phyloP scores from a whole-genome alignment of 2,888 invertebrate genomes.

The Lasioglossum zephyrum region DNA sequence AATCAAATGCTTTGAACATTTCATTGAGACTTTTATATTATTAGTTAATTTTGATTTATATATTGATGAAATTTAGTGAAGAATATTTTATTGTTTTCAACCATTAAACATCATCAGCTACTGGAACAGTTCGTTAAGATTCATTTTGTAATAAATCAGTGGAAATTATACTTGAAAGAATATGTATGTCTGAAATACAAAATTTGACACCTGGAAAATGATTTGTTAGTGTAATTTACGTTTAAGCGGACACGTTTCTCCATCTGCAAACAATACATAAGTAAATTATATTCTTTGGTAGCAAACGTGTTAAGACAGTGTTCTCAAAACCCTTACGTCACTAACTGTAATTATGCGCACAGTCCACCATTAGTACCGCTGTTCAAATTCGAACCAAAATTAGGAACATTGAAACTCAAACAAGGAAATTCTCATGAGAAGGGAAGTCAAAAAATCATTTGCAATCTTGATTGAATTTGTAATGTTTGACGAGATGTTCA shows the following conservation, averaged over 20 bases:
- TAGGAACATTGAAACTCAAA: not conserved
- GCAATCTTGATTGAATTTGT: not conserved
- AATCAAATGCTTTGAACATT: not conserved
- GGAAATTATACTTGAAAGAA: not conserved
- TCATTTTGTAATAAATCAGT: not conserved
- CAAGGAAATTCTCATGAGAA: not conserved
- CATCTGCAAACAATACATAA: not conserved
- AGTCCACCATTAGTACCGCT: slow-evolving; percentile 4
- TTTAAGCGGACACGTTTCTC: not conserved
- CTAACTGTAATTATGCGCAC: not conserved
- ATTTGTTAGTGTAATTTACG: not conserved
- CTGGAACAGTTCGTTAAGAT: too few relatives aligned
- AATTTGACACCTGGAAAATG: not conserved
- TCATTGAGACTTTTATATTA: too few relatives aligned
- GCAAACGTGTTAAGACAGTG: not conserved
- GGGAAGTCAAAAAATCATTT: not conserved
- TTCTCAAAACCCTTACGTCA: not conserved
- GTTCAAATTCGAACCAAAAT: not conserved
- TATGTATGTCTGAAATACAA: not conserved
- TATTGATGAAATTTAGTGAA: too few relatives aligned
- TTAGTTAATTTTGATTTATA: too few relatives aligned
- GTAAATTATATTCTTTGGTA: not conserved
- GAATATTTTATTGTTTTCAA: too few relatives aligned
- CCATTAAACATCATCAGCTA: too few relatives aligned
- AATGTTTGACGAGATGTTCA: not conserved